These are phyloP conservation scores for Scaptomyza caliginosa DNA, from an alignment of 2,888 invertebrate species.

Conservation along the genomic window DNA sequence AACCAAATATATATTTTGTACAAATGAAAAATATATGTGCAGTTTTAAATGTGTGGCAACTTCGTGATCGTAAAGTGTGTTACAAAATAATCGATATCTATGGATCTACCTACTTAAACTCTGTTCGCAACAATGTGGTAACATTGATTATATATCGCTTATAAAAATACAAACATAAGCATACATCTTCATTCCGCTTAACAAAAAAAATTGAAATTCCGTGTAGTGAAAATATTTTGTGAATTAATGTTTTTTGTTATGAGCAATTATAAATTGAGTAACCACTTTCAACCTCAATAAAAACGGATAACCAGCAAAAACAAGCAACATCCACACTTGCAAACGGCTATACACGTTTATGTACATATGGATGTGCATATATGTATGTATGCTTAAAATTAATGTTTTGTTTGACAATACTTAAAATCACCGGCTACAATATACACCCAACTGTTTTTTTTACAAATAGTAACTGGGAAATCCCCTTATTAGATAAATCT, in stretches of 20 bases:
- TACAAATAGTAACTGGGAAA: too few species aligned
- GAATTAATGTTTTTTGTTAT: neutral
- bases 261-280: neutral
- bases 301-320: neutral
- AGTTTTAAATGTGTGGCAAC: slow-evolving; percentile 33
- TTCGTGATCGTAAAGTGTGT: slow-evolving; percentile 25
- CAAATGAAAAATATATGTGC: neutral
- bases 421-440: too few species aligned
- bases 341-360: too few species aligned
- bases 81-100: slow-evolving; percentile 33
- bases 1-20: neutral
- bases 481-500: too few species aligned
- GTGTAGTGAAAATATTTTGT: neutral
- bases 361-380: too few species aligned
- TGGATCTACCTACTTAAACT: slow-evolving; percentile 10
- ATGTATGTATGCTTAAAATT: too few species aligned
- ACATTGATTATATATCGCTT: slow-evolving; percentile 4
- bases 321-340: too few species aligned
- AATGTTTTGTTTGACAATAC: too few species aligned
- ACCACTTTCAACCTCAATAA: neutral
- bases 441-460: too few species aligned
- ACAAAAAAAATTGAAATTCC: neutral
- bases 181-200: slow-evolving; percentile 6
- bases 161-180: neutral
- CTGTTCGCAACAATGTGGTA: slow-evolving; percentile 2